Evolutionary conservation across 1,140 invertebrate species (phyloP).

Genomic region (Antheraea pernyi): DNA sequence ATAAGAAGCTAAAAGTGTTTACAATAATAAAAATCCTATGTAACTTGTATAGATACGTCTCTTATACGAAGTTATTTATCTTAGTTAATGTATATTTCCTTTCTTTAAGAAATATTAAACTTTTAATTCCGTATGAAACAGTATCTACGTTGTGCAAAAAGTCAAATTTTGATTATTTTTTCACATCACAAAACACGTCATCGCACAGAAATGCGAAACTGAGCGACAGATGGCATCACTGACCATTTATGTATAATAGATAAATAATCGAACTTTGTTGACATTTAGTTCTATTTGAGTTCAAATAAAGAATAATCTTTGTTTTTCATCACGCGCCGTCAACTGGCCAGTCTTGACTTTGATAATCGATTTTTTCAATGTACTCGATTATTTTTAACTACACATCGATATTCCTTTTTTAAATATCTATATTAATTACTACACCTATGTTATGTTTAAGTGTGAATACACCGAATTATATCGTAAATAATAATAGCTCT

Average conservation of each 20-base stretch:
- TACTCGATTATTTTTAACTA: not conserved
- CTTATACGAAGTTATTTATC: too few species aligned
- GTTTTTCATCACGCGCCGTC: not conserved
- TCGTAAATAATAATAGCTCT: too few species aligned
- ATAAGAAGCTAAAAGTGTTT: too few species aligned
- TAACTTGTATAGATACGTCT: too few species aligned
- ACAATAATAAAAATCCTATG: too few species aligned
- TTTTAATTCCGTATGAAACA: too few species aligned
- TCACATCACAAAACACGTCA: not conserved
- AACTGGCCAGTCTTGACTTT: not conserved
- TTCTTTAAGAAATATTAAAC: too few species aligned
- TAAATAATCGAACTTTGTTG: not conserved
- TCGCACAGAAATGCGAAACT: slow-evolving; percentile 1
- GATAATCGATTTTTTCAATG: not conserved
- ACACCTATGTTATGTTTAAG: too few species aligned
- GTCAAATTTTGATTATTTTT: not conserved
- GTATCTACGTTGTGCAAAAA: not conserved
- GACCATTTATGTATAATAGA: not conserved
- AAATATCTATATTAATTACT: too few species aligned
- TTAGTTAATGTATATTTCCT: too few species aligned
- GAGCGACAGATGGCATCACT: slow-evolving; percentile 15
- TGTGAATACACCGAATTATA: too few species aligned
- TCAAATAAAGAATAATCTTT: not conserved
- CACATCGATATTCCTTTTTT: too few species aligned
- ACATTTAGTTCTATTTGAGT: not conserved